phyloP scores from a whole-genome alignment of 2,888 invertebrate species.

The Sarcophaga variegata region DNA sequence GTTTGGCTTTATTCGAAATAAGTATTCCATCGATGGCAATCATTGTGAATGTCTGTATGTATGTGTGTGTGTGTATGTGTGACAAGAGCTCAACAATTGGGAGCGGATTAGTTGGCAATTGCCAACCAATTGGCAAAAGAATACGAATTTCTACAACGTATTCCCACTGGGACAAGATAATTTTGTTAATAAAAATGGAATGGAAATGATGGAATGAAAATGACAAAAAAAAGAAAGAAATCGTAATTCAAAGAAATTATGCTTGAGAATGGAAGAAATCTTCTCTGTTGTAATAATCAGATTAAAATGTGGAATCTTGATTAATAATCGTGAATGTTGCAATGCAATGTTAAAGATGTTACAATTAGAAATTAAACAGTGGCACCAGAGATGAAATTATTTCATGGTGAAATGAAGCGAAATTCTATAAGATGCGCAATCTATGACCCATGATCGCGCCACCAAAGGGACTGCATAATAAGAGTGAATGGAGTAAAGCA shows the following conservation, averaged over 20 bases:
- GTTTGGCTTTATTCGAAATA: conserved; percentile 14
- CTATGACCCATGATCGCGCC: too few species aligned
- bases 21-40: conserved; percentile 7
- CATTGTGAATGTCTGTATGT: neutral
- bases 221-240: neutral
- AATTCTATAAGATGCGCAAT: too few species aligned
- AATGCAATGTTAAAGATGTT: neutral
- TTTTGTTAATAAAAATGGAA: neutral
- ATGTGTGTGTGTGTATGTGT: neutral
- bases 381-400: neutral
- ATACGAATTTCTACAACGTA: neutral
- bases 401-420: too few species aligned
- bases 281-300: neutral
- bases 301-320: conserved; percentile 18
- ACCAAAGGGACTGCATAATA: too few species aligned
- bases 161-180: neutral
- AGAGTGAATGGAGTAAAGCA: too few species aligned
- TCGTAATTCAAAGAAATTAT: neutral
- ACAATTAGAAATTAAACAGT: conserved; percentile 12
- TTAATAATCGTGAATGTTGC: neutral
- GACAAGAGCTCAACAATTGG: conserved; percentile 24
- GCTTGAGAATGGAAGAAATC: neutral
- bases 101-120: conserved; percentile 30
- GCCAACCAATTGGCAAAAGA: neutral
- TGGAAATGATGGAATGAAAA: neutral